phyloP scores from a whole-genome alignment of 2,888 invertebrate genomes.

The Dioctria rufipes region DNA sequence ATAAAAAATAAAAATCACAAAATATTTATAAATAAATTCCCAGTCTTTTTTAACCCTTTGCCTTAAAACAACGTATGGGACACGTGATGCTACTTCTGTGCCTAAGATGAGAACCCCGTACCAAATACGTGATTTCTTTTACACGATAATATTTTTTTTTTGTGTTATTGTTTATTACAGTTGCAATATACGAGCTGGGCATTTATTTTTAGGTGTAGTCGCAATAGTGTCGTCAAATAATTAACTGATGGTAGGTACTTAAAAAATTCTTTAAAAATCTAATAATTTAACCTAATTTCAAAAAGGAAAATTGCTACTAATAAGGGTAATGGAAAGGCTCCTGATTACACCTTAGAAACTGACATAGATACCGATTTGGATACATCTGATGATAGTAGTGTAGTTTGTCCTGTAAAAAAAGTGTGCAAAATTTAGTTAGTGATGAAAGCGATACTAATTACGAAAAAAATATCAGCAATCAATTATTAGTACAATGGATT shows the following conservation, averaged over 20 bases:
- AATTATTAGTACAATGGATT: constrained; percentile 26
- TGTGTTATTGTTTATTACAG: not conserved
- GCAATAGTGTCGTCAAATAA: not conserved
- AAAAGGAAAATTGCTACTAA: constrained; percentile 30
- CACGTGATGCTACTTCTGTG: constrained; percentile 17
- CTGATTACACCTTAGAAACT: constrained; percentile 25
- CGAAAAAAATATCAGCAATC: constrained; percentile 16
- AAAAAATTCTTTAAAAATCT: constrained; percentile 24
- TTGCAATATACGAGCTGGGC: constrained; percentile 9
- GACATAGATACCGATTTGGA: constrained; percentile 32
- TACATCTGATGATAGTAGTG: constrained; percentile 26
- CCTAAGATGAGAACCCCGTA: constrained; percentile 13
- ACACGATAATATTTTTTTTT: constrained; percentile 3
- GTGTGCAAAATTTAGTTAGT: constrained; percentile 37
- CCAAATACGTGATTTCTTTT: not conserved
- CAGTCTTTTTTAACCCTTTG: no score
- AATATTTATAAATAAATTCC: no score
- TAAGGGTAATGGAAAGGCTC: constrained; percentile 16
- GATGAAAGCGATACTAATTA: constrained; percentile 11
- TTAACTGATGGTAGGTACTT: not conserved
- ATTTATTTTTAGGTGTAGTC: not conserved
- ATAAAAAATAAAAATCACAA: no score
- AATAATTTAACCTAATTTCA: constrained; percentile 7
- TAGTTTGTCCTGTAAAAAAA: constrained; percentile 30
- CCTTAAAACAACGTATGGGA: constrained; percentile 2